Percentiles rank a stretch among this genome's conserved stretches.
These are phyloP conservation scores for Pseudolycoriella hygida DNA, from an alignment of 2,888 invertebrate species.

Conservation along the genomic window DNA sequence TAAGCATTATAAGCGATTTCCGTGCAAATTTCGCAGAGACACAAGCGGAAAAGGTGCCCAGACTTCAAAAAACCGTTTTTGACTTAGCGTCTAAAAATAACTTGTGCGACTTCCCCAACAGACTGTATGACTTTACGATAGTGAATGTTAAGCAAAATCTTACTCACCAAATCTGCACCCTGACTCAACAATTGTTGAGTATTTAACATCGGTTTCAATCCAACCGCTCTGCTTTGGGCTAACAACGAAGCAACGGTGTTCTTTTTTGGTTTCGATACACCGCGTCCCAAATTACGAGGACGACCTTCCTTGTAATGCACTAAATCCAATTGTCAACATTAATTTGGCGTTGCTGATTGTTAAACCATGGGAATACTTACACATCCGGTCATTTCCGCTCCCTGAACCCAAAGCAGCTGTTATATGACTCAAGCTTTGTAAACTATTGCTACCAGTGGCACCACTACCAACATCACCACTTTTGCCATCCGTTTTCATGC, in stretches of 20 bases:
- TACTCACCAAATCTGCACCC: conserved; percentile 30
- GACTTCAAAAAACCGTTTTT: no score
- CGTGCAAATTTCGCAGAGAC: no score
- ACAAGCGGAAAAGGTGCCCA: no score
- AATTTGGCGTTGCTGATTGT: background rate
- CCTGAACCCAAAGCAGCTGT: conserved; percentile 26
- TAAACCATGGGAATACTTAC: conserved; percentile 3
- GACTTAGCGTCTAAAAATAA: no score
- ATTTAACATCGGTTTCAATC: conserved; percentile 58
- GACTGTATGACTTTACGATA: no score
- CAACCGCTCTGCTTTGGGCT: conserved; percentile 71
- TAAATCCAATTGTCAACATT: background rate
- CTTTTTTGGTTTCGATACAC: conserved; percentile 81
- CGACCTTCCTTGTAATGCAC: conserved; percentile 46
- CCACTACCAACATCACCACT: conserved; percentile 3
- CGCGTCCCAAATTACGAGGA: conserved; percentile 68
- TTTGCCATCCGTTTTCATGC: conserved; percentile 37
- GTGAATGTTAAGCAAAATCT: background rate
- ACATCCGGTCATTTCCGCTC: conserved; percentile 7
- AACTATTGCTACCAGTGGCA: conserved; percentile 19
- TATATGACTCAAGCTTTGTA: conserved; percentile 28
- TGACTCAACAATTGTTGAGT: conserved; percentile 42
- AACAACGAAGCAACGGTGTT: conserved; percentile 78
- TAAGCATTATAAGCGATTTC: no score
- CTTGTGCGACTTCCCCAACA: no score